These are phyloP conservation scores for Caranx ignobilis DNA, from an alignment of 2,113 vertebrate species.

Conservation along the genomic window DNA sequence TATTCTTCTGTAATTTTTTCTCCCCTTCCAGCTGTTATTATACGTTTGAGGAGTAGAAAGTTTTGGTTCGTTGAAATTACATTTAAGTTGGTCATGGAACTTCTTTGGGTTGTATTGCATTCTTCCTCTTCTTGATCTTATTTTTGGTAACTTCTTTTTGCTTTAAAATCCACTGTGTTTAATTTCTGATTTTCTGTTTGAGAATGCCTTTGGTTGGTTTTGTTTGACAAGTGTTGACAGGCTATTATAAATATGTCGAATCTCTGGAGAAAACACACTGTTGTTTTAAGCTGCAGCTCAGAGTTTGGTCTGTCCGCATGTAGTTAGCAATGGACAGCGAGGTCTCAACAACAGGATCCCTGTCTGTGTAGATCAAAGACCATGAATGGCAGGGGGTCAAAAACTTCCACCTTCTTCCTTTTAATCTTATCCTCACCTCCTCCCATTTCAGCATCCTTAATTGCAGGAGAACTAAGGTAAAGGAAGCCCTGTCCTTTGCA, in stretches of 20 bases:
- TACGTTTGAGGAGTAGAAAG: conserved; percentile 3
- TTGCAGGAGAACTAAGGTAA: conserved; percentile 70
- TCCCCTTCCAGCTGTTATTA: not conserved
- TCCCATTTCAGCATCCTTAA: conserved; percentile 57
- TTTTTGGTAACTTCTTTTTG: conserved; percentile 47
- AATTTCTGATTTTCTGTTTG: conserved; percentile 35
- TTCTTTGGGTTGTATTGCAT: conserved; percentile 10
- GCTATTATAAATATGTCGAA: conserved; percentile 39
- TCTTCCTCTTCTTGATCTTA: conserved; percentile 16
- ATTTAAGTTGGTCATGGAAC: conserved; percentile 1
- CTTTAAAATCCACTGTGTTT: conserved; percentile 32
- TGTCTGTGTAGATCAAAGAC: conserved; percentile 67
- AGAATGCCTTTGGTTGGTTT: conserved; percentile 37
- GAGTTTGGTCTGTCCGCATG: conserved; percentile 48
- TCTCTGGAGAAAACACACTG: conserved; percentile 58
- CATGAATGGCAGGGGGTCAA: conserved; percentile 24
- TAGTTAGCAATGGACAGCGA: conserved; percentile 37
- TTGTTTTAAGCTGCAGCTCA: conserved; percentile 31
- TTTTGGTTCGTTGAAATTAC: conserved; percentile 18
- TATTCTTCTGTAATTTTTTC: not conserved
- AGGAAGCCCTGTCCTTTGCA: conserved; percentile 59
- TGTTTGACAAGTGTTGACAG: conserved; percentile 55
- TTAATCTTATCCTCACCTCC: conserved; percentile 65
- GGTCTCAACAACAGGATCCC: conserved; percentile 44
- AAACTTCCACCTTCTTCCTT: conserved; percentile 62